Base-by-base conservation (phyloP, 2,888 invertebrate genomes). In the Eurytoma adleriae region DNA sequence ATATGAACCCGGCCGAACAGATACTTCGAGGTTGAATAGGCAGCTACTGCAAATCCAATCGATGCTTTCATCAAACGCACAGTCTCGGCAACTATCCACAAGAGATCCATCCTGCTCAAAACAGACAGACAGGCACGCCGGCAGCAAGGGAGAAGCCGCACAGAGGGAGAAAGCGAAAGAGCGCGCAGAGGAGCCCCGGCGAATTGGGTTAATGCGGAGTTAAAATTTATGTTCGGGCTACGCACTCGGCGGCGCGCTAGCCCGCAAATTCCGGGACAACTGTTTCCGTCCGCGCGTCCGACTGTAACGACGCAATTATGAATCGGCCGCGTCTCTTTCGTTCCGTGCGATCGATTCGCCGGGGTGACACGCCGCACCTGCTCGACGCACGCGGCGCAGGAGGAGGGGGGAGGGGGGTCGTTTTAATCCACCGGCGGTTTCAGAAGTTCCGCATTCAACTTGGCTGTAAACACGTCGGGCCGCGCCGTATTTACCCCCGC, bases 131-230 rank as follows among this genome's bases (percentile, higher is more conserved):
- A 24, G 24, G 24, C 24, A 24, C n/a, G n/a, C n/a, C n/a, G 50
- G 62, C 1, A 40, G 54, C 7, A 40, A n/a, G 50, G 20, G 16
- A 24, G 20, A n/a, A 5, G 30, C 18, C 14, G 54, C 54, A 54
- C 13, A 5, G 16, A n/a, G 16, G 20, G 7, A 18, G 54, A 40
- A 48, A 14, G 54, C 10, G 54, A 16, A 14, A 5, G 16, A 50
- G 52, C 50, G 20, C 2, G n/a, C 10, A 48, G 0, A n/a, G 0
- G 1, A 27, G n/a, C 20, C 1, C 3, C 18, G 3, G 16, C 12
- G 67, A 76, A 76, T 76, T 70, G 69, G 69, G 76, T 76, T 69
- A 76, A 76, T 69, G 69, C 54, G 62, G 76, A 62, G 48, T 69
- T 76, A 69, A 76, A 76, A 70, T 76, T 61, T 62, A 72, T 61